phyloP scores from a whole-genome alignment of 2,113 vertebrate species.

The Odocoileus hemionus region DNA sequence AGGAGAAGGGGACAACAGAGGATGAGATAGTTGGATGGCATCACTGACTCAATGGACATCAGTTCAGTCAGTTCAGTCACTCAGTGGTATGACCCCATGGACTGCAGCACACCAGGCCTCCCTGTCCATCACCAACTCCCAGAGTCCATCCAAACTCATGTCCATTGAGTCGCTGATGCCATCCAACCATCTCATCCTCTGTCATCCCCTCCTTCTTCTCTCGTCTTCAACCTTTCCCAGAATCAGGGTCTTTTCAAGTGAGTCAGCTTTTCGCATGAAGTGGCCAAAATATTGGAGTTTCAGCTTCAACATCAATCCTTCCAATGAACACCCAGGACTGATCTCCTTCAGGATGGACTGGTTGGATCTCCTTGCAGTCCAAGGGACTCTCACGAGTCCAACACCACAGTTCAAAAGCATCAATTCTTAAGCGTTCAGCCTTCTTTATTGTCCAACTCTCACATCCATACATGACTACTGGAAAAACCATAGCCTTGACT shows the following conservation, averaged over 20 bases:
- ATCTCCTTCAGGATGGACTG: background rate
- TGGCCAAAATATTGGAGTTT: background rate
- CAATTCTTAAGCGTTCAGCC: accelerated
- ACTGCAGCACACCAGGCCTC: background rate
- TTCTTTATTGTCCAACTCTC: background rate
- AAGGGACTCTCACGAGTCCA: background rate
- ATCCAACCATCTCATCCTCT: background rate
- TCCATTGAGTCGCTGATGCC: background rate
- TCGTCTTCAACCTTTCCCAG: background rate
- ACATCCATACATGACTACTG: background rate
- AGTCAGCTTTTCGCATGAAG: background rate
- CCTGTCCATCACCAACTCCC: background rate
- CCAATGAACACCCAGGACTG: background rate
- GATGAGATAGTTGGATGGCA: background rate
- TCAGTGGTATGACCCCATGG: background rate
- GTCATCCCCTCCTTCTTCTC: background rate
- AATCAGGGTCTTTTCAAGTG: background rate
- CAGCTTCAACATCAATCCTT: background rate
- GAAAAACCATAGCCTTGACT: background rate
- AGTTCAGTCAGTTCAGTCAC: background rate
- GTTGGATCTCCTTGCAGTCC: background rate
- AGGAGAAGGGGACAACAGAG: background rate
- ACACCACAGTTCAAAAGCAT: background rate
- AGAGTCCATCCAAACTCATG: background rate
- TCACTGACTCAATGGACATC: background rate